Conservation (phyloP, 2,888 invertebrate species). For the Leptinotarsa tumamoca region DNA sequence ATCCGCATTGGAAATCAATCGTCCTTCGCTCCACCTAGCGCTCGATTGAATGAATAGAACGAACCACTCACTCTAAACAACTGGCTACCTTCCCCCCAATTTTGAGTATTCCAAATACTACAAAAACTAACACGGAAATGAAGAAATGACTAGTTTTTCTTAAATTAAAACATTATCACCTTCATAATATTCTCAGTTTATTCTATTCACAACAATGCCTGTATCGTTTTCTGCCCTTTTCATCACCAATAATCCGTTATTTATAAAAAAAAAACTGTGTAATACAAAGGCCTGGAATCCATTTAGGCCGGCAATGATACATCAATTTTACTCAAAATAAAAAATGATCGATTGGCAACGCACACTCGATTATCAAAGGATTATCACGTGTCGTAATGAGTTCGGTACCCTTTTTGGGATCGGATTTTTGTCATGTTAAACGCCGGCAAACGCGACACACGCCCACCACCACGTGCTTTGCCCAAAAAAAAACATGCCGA, state of each 20-base stretch:
- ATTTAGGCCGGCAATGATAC: slow-evolving; percentile 58
- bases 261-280: slow-evolving; percentile 44
- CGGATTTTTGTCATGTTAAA: slow-evolving; percentile 64
- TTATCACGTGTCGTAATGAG: slow-evolving; percentile 60
- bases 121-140: no score
- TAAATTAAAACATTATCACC: no score
- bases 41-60: no score
- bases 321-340: slow-evolving; percentile 64
- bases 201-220: background rate
- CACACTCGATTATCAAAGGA: slow-evolving; percentile 66
- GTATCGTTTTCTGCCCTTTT: slow-evolving; percentile 20
- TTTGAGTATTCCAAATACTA: no score
- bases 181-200: no score
- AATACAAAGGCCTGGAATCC: slow-evolving; percentile 36
- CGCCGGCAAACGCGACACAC: slow-evolving; percentile 48
- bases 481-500: slow-evolving; percentile 46
- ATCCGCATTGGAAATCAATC: no score
- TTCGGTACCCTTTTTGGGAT: slow-evolving; percentile 45
- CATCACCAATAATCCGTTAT: slow-evolving; percentile 42
- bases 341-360: slow-evolving; percentile 66
- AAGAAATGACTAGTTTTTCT: no score
- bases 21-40: no score
- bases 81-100: no score
- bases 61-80: no score
- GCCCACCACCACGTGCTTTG: slow-evolving; percentile 59